A percentile compares a stretch with the other conserved stretches of the same genome.
Conservation (phyloP, 2,797 vertebrate species). For the Pseudochirops cupreus region DNA sequence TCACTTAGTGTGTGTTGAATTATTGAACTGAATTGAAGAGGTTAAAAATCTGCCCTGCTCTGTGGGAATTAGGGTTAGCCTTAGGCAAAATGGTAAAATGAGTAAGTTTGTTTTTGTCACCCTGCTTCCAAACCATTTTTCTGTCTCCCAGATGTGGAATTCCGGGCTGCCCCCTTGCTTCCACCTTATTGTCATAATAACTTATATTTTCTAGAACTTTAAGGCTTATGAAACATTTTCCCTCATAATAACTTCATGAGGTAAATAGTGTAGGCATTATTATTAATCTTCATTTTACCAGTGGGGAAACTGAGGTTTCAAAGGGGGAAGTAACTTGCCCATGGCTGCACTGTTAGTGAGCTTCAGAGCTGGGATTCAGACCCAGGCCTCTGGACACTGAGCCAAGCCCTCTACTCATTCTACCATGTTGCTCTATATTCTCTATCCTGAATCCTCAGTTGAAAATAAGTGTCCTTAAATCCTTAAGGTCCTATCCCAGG, state of each 20-base stretch:
- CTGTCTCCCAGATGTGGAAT: background rate
- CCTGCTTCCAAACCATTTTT: background rate
- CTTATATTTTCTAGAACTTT: background rate
- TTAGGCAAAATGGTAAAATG: background rate
- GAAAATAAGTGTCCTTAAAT: background rate
- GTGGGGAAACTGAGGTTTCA: background rate
- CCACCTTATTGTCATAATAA: background rate
- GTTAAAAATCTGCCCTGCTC: background rate
- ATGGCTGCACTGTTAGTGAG: background rate
- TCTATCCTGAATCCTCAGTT: background rate
- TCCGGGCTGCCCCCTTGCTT: background rate
- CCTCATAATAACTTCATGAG: background rate
- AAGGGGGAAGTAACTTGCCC: background rate
- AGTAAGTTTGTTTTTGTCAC: background rate
- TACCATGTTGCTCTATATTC: background rate
- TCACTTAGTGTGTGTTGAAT: background rate
- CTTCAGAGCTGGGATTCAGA: background rate
- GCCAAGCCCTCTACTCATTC: background rate
- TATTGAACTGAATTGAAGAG: background rate
- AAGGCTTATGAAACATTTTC: background rate
- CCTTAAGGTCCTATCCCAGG: background rate
- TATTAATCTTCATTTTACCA: background rate
- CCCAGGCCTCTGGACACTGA: background rate
- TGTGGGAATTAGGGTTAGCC: slow-evolving; percentile 3
- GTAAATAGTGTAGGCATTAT: background rate